Base-by-base conservation (phyloP, 2,888 invertebrate species). In the Asteroscopus sphinx region DNA sequence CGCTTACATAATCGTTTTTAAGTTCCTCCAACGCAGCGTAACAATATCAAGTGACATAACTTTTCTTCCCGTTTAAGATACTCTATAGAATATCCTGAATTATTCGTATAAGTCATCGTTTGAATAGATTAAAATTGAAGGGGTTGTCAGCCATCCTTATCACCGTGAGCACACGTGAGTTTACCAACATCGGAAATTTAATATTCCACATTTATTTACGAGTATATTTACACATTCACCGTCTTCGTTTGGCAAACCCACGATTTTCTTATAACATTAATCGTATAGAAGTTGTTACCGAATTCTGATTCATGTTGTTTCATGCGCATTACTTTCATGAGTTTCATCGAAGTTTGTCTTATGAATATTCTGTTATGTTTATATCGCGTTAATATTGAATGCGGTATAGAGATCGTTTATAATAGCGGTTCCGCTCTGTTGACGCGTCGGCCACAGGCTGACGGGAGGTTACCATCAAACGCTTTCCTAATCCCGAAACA, bases 401-500 rank as follows among this genome's bases (percentile, higher is more conserved):
- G 68, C 70, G 79, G 77, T 76, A 71, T 74, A 71, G 77, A 77
- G 80, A 82, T 81, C 81, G 81, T 83, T 83, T 83, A 79, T 79
- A 81, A 81, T 81, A 68, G 77, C 79, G 73, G 76, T 79, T 77
- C 73, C 77, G 82, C 77, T 77, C 80, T 80, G 85, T 85, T 83
- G 85, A 83, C 85, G 78, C 77, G 77, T 73, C 77, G 79, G 79
- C 79, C 78, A 77, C 80, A 83, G 77, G 79, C 80, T 85, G 85
- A 82, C 83, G 80, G 81, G 82, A 87, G 91, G 88, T 87, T 87
- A 81, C 89, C 87, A 89, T 91, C 89, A 92, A 91, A 88, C 91
- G 90, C 86, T 86, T 81, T 87, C 87, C 88, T 93, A 93, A 94
- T 93, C 92, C 93, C 87, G 86, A 92, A 92, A 94, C 93, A 93